Conservation (phyloP, 2,113 vertebrate species). For the Piprites chloris region DNA sequence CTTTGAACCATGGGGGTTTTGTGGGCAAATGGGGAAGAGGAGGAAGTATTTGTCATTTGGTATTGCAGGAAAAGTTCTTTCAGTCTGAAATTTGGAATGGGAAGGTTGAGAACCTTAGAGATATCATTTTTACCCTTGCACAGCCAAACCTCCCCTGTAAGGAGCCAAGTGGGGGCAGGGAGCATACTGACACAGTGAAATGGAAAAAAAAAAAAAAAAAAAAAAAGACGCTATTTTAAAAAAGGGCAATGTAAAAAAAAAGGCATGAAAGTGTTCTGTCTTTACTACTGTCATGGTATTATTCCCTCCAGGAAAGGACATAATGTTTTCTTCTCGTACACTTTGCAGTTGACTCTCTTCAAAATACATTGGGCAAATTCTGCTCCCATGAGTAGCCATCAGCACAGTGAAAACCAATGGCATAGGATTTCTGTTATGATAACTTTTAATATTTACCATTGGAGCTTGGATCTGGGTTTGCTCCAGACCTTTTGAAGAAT, state of each 20-base stretch:
- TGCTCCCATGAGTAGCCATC: not conserved
- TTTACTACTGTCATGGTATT: not conserved
- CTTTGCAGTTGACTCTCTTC: not conserved
- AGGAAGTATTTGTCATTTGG: not conserved
- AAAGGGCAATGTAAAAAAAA: not conserved
- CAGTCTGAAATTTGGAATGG: not conserved
- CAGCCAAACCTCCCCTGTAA: not conserved
- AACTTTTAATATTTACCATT: not conserved
- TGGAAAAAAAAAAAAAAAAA: not conserved
- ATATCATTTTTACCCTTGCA: not conserved
- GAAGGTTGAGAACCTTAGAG: not conserved
- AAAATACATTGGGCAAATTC: not conserved
- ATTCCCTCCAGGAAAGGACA: not conserved
- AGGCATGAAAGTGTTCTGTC: not conserved
- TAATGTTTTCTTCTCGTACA: not conserved
- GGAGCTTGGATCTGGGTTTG: not conserved
- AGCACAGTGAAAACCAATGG: not conserved
- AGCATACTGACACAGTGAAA: not conserved
- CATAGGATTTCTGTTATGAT: not conserved
- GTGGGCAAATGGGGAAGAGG: not conserved
- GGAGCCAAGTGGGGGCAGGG: fast-evolving
- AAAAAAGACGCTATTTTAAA: not conserved
- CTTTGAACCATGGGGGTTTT: fast-evolving
- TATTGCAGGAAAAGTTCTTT: not conserved
- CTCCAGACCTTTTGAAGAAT: not conserved